Conservation (phyloP, 1,140 invertebrate genomes). For the Oreohelix idahoensis region DNA sequence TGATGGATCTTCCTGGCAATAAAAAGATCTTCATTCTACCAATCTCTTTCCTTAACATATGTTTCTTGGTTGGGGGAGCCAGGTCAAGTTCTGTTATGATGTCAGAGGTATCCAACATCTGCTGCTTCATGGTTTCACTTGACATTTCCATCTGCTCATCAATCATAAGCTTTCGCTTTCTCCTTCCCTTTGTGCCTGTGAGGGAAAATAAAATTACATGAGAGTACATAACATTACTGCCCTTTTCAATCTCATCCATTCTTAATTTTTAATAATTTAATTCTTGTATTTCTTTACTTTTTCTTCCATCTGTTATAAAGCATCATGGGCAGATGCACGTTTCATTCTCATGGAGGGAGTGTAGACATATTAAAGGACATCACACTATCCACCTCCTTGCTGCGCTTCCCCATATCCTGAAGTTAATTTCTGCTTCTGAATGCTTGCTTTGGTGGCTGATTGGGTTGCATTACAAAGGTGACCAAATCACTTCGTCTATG, state of each 20-base stretch:
- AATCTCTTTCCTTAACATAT: conserved; percentile 99
- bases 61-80: conserved; percentile 96
- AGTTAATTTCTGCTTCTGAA: too few relatives aligned
- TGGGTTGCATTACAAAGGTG: too few relatives aligned
- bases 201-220: background rate
- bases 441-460: too few relatives aligned
- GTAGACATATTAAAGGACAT: too few relatives aligned
- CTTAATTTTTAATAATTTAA: too few relatives aligned
- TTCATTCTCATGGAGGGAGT: too few relatives aligned
- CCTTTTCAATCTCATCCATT: background rate
- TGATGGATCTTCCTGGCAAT: conserved; percentile 88
- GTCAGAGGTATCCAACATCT: conserved; percentile 96
- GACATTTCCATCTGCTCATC: conserved; percentile 99
- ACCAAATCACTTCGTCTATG: too few relatives aligned
- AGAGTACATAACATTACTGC: background rate
- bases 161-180: conserved; percentile 95
- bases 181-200: conserved; percentile 63
- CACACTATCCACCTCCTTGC: too few relatives aligned
- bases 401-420: too few relatives aligned
- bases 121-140: conserved; percentile 99
- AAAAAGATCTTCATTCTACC: conserved; percentile 90
- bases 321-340: too few relatives aligned
- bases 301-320: too few relatives aligned
- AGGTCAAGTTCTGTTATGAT: conserved; percentile 97
- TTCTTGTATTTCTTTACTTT: too few relatives aligned